A percentile compares a stretch with the other conserved stretches of the same genome.
phyloP scores from a whole-genome alignment of 2,888 invertebrate genomes.

The Lysandra coridon region DNA sequence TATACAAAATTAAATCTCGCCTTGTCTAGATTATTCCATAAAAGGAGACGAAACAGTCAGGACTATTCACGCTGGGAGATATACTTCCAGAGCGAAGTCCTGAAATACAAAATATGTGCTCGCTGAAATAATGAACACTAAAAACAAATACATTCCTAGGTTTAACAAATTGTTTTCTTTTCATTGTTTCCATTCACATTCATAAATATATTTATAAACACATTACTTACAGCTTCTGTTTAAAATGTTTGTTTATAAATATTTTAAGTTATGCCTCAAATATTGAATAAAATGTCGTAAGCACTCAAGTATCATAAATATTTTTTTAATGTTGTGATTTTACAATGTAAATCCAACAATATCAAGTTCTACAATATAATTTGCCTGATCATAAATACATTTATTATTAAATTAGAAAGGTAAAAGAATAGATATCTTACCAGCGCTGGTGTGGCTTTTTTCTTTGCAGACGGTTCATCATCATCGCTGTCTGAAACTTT shows the following conservation, averaged over 20 bases:
- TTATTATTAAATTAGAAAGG: constrained; percentile 28
- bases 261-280: not conserved
- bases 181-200: not conserved
- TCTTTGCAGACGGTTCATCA: constrained; percentile 90
- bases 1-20: constrained; percentile 30
- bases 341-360: constrained; percentile 1
- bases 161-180: constrained; percentile 14
- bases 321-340: not conserved
- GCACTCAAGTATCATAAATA: not conserved
- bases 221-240: not conserved
- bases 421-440: constrained; percentile 52
- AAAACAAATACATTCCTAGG: constrained; percentile 10
- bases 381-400: not conserved
- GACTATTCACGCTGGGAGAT: constrained; percentile 27
- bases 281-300: not conserved
- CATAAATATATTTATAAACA: not conserved
- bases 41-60: constrained; percentile 27
- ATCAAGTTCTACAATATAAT: not conserved
- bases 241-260: not conserved
- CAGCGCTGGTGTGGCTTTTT: constrained; percentile 82
- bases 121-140: constrained; percentile 20
- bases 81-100: constrained; percentile 32
- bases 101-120: constrained; percentile 33
- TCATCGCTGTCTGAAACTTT: constrained; percentile 91
- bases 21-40: constrained; percentile 30